Percentiles rank a stretch among this genome's conserved stretches.
phyloP scores from a whole-genome alignment of 2,888 invertebrate species.

The Gortyna flavago region DNA sequence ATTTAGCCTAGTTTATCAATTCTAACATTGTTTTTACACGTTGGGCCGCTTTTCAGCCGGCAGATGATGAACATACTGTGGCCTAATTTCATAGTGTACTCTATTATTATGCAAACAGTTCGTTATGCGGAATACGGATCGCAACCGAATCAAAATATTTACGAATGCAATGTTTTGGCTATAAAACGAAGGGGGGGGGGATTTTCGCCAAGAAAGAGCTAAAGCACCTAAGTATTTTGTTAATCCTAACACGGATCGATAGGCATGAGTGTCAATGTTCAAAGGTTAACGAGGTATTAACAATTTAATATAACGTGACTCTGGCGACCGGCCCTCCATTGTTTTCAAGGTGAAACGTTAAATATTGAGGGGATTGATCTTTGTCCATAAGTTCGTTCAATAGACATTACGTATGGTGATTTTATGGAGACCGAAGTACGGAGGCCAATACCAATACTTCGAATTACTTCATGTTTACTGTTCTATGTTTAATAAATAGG shows the following conservation, averaged over 20 bases:
- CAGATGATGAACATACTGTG: constrained; percentile 60
- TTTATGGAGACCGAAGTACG: constrained; percentile 53
- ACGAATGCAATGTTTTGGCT: constrained; percentile 33
- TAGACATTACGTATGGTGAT: constrained; percentile 62
- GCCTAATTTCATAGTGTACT: constrained; percentile 57
- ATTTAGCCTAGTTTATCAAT: constrained; percentile 44
- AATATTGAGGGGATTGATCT: constrained; percentile 65
- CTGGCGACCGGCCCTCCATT: constrained; percentile 69
- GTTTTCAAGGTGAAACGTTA: constrained; percentile 74
- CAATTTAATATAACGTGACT: constrained; percentile 74
- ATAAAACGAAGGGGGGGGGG: constrained; percentile 35
- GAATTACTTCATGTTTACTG: constrained; percentile 38
- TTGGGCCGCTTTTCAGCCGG: constrained; percentile 54
- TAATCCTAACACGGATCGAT: constrained; percentile 69
- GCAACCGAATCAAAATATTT: constrained; percentile 44
- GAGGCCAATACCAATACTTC: constrained; percentile 23
- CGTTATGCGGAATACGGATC: constrained; percentile 46
- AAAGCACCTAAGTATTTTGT: constrained; percentile 62
- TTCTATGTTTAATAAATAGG: constrained; percentile 38
- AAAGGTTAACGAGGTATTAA: constrained; percentile 79
- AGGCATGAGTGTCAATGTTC: constrained; percentile 67
- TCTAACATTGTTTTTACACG: constrained; percentile 49
- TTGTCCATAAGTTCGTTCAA: constrained; percentile 38
- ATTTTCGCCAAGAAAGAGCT: constrained; percentile 31
- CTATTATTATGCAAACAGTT: constrained; percentile 51